Conservation (phyloP, 1,140 invertebrate genomes). For the Colletes gigas region DNA sequence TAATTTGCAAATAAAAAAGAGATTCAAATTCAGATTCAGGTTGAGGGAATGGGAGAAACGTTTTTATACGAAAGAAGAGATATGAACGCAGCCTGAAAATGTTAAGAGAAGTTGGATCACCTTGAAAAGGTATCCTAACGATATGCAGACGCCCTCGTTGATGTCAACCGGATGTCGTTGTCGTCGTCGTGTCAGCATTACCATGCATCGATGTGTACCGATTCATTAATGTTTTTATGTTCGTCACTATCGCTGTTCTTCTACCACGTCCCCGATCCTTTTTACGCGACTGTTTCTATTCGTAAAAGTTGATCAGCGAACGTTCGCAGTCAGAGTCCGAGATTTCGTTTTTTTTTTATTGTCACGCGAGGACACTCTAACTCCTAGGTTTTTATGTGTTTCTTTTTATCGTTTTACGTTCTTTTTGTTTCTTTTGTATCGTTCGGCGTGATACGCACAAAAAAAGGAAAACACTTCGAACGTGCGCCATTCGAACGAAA, state of each 20-base stretch:
- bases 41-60: not conserved
- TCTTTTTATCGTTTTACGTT: constrained; percentile 8
- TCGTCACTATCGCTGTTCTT: constrained; percentile 21
- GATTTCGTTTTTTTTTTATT: constrained; percentile 30
- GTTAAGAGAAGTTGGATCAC: not conserved
- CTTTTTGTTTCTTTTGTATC: not conserved
- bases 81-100: not conserved
- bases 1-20: not conserved
- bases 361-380: constrained; percentile 5
- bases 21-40: not conserved
- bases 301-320: not conserved
- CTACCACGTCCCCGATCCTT: not conserved
- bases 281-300: not conserved
- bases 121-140: not conserved
- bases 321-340: not conserved
- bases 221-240: constrained; percentile 19
- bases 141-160: constrained; percentile 29
- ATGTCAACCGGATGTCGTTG: constrained; percentile 28
- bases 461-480: not conserved
- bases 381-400: not conserved
- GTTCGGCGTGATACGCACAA: constrained; percentile 32
- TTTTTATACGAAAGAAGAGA: not conserved
- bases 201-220: constrained; percentile 28
- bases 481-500: not conserved
- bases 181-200: constrained; percentile 37